Percentiles rank a stretch among this genome's conserved stretches.
Conservation (phyloP, 2,113 vertebrate genomes). For the Pogona vitticeps region DNA sequence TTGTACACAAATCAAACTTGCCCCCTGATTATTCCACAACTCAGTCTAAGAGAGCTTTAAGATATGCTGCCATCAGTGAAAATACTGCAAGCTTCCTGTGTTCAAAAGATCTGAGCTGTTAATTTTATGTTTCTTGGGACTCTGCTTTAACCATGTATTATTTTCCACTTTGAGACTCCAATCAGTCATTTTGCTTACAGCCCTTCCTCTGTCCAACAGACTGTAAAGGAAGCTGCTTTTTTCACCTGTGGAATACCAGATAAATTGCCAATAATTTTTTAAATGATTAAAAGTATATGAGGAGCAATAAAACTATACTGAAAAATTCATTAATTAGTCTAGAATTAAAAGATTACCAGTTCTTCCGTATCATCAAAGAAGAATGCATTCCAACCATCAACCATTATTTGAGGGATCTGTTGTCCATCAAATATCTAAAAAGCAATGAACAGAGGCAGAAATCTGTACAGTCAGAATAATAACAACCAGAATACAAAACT, state of each 20-base stretch:
- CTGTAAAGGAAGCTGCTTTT: neutral
- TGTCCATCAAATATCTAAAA: conserved; percentile 93
- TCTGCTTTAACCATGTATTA: neutral
- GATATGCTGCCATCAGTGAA: neutral
- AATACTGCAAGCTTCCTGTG: neutral
- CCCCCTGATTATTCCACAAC: neutral
- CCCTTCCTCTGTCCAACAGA: neutral
- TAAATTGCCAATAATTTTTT: neutral
- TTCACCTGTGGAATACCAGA: neutral
- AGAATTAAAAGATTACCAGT: conserved; percentile 81
- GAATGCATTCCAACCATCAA: conserved; percentile 98
- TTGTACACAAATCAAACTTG: too few species aligned
- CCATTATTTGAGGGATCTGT: conserved; percentile 90
- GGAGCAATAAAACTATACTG: conserved; percentile 27
- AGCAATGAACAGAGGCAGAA: conserved; percentile 25
- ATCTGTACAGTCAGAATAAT: neutral
- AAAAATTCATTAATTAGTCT: conserved; percentile 34
- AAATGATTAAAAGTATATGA: neutral
- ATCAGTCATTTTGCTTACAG: neutral
- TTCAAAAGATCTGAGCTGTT: neutral
- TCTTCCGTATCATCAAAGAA: conserved; percentile 93
- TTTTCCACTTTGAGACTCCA: neutral
- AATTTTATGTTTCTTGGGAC: neutral
- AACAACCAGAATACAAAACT: neutral
- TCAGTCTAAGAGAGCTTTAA: neutral